phyloP scores from a whole-genome alignment of 1,140 invertebrate genomes.

The Orchestia grillus region DNA sequence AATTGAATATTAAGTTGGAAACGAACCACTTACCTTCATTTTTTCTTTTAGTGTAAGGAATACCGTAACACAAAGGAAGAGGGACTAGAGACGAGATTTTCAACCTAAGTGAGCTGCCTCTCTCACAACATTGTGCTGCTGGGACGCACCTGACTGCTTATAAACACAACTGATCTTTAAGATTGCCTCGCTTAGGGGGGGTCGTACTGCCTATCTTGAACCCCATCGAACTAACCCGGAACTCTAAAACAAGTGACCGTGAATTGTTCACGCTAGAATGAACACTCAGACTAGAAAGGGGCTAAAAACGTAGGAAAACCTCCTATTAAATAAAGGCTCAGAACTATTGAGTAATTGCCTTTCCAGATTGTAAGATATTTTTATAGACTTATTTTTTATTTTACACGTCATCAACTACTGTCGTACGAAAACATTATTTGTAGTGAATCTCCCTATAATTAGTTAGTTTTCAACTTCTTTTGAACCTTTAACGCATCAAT shows the following conservation, averaged over 20 bases:
- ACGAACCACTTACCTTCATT: neutral
- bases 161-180: neutral
- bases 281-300: too few relatives aligned
- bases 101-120: neutral
- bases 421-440: too few relatives aligned
- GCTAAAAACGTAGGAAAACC: too few relatives aligned
- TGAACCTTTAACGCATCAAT: too few relatives aligned
- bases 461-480: too few relatives aligned
- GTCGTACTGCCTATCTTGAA: neutral
- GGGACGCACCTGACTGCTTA: neutral
- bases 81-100: neutral
- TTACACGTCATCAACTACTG: too few relatives aligned
- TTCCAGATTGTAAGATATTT: too few relatives aligned
- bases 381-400: too few relatives aligned
- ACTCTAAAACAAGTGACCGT: neutral
- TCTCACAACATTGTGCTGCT: neutral
- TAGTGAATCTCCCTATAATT: too few relatives aligned
- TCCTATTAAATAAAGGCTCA: too few relatives aligned
- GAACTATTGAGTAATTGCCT: too few relatives aligned
- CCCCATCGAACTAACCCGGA: neutral
- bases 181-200: neutral
- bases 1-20: neutral
- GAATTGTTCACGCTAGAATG: neutral
- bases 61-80: neutral
- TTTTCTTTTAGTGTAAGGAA: neutral